Evolutionary conservation across 2,888 invertebrate genomes (phyloP).

Genomic region (Coleophora deauratella): DNA sequence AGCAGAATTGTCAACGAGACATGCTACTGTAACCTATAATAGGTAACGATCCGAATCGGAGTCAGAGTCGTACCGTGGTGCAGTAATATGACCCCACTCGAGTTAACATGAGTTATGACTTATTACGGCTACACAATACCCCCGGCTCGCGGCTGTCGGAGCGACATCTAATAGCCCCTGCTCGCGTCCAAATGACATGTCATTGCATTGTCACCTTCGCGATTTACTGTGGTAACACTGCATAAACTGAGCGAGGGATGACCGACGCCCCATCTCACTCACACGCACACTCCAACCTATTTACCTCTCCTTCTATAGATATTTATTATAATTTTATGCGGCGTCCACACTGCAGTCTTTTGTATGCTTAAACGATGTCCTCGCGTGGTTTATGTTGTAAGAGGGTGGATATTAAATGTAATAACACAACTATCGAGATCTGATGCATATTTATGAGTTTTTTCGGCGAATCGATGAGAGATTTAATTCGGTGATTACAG

Average conservation of each 20-base stretch:
- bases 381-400: constrained; percentile 49
- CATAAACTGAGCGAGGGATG: constrained; percentile 19
- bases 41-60: constrained; percentile 51
- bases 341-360: constrained; percentile 48
- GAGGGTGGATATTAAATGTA: constrained; percentile 50
- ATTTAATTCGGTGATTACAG: constrained; percentile 52
- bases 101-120: constrained; percentile 65
- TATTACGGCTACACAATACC: constrained; percentile 37
- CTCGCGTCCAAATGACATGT: constrained; percentile 58
- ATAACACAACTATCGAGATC: constrained; percentile 30
- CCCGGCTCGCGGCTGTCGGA: constrained; percentile 18
- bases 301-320: constrained; percentile 37
- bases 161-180: constrained; percentile 54
- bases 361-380: constrained; percentile 63
- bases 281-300: background rate
- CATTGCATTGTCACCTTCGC: constrained; percentile 64
- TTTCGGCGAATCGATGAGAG: constrained; percentile 33
- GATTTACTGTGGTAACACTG: constrained; percentile 51
- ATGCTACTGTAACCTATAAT: constrained; percentile 51
- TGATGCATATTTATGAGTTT: constrained; percentile 59
- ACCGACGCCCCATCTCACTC: constrained; percentile 5
- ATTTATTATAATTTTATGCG: constrained; percentile 73
- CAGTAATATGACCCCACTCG: constrained; percentile 18
- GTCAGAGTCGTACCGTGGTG: constrained; percentile 35
- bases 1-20: constrained; percentile 36